Evolutionary conservation across 1,140 invertebrate species (phyloP), one percentile per base, ranked within the genome.

Genomic region (Zaprionus africanus): DNA sequence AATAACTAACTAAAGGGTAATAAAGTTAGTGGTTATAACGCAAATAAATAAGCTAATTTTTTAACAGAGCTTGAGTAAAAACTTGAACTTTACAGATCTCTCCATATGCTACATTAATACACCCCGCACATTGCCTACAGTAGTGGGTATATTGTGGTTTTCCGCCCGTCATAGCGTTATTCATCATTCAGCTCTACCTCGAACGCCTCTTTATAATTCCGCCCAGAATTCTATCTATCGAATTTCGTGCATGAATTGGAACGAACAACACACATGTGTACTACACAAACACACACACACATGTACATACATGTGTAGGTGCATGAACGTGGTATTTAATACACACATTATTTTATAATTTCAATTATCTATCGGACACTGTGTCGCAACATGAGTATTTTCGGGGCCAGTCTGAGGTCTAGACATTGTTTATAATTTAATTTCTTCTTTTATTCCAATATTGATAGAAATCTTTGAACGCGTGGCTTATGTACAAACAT

Each of bases 351-450:
- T 75, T 70, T 57, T 58, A 75, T 76, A 64, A 43, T 59, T 71
- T 71, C 43, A 71, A 76, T 76, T 71, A 71, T 64, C 51, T 75
- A 70, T 70, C 22, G 38, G 51, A 75, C 72, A 75, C 59, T 34
- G 26, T 41, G 66, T 53, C 59, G 53, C 38, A 69, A 69, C 58
- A 56, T 62, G 66, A 62, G 31, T 46, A 28, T 56, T 68, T 49
- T 62, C n/a, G 49, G n/a, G 72, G 72, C 19, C 51, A 57, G 34
- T 54, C 60, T 71, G 41, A 28, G 59, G 72, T 71, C 76, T 76
- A 79, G 76, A 79, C 73, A 46, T 53, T 70, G 51, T 71, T 74
- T 65, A 71, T 60, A 22, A 24, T 66, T 66, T 62, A 13, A 64
- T 75, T 68, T 59, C 15, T 17, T 53, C 17, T 67, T 19, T 22